Conservation (phyloP, 2,113 vertebrate genomes). For the Nansenia antarctica region DNA sequence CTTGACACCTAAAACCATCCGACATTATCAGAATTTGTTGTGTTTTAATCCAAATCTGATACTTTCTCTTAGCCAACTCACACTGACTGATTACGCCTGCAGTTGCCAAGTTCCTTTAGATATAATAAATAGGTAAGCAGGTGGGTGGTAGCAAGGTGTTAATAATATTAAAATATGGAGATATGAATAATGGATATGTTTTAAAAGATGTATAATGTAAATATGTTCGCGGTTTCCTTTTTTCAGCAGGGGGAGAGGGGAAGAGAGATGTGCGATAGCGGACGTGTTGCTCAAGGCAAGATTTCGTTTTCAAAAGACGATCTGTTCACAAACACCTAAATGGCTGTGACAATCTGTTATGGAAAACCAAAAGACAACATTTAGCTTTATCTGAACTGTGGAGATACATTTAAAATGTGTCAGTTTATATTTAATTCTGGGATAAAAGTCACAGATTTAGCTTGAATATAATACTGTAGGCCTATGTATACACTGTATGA, state of each 20-base stretch:
- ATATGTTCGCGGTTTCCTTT: slow-evolving; percentile 77
- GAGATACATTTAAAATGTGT: slow-evolving; percentile 67
- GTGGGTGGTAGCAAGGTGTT: slow-evolving; percentile 77
- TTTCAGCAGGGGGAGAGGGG: slow-evolving; percentile 78
- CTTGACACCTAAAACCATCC: too few relatives aligned
- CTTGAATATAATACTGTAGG: slow-evolving; percentile 3
- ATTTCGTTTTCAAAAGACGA: slow-evolving; percentile 68
- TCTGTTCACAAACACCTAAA: slow-evolving; percentile 63
- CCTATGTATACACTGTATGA: not conserved
- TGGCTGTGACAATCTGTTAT: slow-evolving; percentile 67
- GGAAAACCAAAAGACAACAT: slow-evolving; percentile 38
- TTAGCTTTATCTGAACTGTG: too few relatives aligned
- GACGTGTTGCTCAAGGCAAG: slow-evolving; percentile 66
- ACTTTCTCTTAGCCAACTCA: too few relatives aligned
- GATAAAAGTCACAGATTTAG: slow-evolving; percentile 42
- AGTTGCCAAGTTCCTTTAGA: too few relatives aligned
- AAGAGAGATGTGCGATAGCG: slow-evolving; percentile 69
- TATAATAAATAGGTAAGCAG: slow-evolving; percentile 75
- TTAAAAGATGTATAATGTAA: slow-evolving; percentile 87
- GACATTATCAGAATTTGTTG: too few relatives aligned
- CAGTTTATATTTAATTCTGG: slow-evolving; percentile 54
- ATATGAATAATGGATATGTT: slow-evolving; percentile 88
- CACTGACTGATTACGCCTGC: too few relatives aligned
- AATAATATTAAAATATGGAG: slow-evolving; percentile 81
- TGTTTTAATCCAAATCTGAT: too few relatives aligned